Evolutionary conservation across 2,113 vertebrate genomes (phyloP), one percentile per base, ranked within the genome.

Genomic region (Gallinago paraguaiae): DNA sequence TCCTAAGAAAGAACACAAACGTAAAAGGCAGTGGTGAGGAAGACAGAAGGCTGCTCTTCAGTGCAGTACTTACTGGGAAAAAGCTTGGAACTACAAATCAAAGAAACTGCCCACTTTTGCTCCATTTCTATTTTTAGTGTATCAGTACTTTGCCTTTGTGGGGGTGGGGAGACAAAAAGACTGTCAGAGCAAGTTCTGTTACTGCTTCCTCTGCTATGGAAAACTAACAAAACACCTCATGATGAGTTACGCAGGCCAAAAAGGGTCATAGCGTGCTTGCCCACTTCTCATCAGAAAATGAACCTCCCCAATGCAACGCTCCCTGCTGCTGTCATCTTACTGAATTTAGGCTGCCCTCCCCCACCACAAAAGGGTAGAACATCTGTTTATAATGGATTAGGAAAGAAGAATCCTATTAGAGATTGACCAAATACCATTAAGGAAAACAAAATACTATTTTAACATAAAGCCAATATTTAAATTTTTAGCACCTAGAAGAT

Each of bases 321-420:
- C 69, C 56, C 43, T 50, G 70, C 75, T 45, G 60, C 71, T 86
- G 9, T 64, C 33, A 20, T 60, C 48, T 88, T 50, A 64, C 37
- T 57, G 61, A 93, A 82, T 89, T 94, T 75, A 88, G 77, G 74
- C 54, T 92, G 67, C 63, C 69, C 88, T 69, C 82, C 81, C 64
- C 61, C 82, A 90, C 11, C 15, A 88, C 50, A 61, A 84, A 88
- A 78, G 31, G 41, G 39, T 16, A 79, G 91, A 91, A 92, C 92
- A 90, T 90, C 84, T 94, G 80, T 81, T 88, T 91, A 68, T 46
- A 92, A 83, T 28, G 56, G 86, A 95, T 96, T 78, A 95, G 80
- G 56, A 94, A 90, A 75, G 28, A 85, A 90, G 77, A 84, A 96
- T 90, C 82, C 86, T 81, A 71, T 95, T 90, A 95, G 53, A 92